Base-by-base conservation (phyloP, 2,888 invertebrate genomes). In the Dorcus hopei region DNA sequence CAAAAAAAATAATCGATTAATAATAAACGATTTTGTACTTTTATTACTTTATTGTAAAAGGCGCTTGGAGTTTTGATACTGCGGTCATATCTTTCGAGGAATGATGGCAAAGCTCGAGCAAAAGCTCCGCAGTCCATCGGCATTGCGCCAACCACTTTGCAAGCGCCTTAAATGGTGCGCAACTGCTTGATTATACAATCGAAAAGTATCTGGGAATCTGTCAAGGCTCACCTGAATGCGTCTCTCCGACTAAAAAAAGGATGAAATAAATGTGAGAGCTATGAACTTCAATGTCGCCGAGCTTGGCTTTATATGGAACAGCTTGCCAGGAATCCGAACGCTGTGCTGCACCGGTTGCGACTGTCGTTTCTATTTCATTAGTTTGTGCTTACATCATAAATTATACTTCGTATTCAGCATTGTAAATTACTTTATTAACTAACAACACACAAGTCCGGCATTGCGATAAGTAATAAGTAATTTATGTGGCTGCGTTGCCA, bases 131-230 rank as follows among this genome's bases (percentile, higher is more conserved):
- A 45, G 45, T 45, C 23, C 45, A 45, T 19, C 45, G 45, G 45
- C 45, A 45, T 19, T 45, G 45, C 45, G 45, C 45, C 45, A 45
- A 23, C 9, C 23, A 45, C 23, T 45, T 23, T 23, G 23, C 45
- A 45, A 45, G 23, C 45, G 45, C 45, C 23, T 19, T 45, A 45
- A 19, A 45, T 45, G 45, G 45, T 7, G 26, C 45, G 45, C 45
- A 45, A 45, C 45, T 23, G 59, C 54, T 57, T 61, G 59, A 63
- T 63, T 63, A 61, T 63, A 61, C 59, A 62, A 61, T 61, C 57
- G 64, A 54, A 60, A 58, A 60, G 54, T 53, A 57, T 54, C 58
- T 49, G 54, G 57, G 56, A 59, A 61, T 59, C 59, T 60, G 58
- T 53, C 53, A 57, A 51, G 48, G 52, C 38, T 52, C 49, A 52